phyloP scores from a whole-genome alignment of 2,113 vertebrate genomes.

The Collichthys lucidus region DNA sequence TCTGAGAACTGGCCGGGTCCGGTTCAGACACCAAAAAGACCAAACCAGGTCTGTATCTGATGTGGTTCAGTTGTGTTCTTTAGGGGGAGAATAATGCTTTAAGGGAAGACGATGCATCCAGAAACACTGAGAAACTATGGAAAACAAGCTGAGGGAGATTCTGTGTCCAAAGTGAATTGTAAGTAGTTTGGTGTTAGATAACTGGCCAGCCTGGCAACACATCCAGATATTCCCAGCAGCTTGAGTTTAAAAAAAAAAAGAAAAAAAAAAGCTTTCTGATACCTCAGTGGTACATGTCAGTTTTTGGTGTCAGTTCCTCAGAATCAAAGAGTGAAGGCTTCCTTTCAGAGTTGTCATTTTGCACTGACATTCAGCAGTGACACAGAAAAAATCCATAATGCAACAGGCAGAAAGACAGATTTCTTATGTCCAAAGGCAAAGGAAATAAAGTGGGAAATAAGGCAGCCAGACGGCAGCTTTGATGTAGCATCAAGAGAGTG shows the following conservation, averaged over 20 bases:
- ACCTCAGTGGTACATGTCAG: background rate
- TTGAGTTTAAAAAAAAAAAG: background rate
- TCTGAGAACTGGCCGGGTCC: constrained; percentile 81
- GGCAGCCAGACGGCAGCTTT: background rate
- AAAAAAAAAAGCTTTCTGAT: background rate
- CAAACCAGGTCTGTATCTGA: constrained; percentile 86
- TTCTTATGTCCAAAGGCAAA: background rate
- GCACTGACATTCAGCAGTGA: background rate
- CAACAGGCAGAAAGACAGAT: background rate
- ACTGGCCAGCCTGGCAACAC: background rate
- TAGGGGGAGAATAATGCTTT: background rate
- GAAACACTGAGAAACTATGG: background rate
- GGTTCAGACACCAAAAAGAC: constrained; percentile 85
- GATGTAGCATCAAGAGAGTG: background rate
- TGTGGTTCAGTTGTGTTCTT: background rate
- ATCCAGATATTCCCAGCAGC: background rate
- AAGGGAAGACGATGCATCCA: background rate
- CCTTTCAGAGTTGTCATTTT: background rate
- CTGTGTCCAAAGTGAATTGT: background rate
- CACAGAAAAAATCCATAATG: background rate
- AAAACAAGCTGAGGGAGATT: background rate
- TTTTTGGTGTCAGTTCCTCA: background rate
- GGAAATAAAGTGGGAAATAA: background rate
- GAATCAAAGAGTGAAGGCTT: background rate
- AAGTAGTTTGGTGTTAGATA: background rate